A percentile compares a stretch with the other conserved stretches of the same genome.
phyloP scores from a whole-genome alignment of 2,888 invertebrate species.

The Andrena haemorrhoa region DNA sequence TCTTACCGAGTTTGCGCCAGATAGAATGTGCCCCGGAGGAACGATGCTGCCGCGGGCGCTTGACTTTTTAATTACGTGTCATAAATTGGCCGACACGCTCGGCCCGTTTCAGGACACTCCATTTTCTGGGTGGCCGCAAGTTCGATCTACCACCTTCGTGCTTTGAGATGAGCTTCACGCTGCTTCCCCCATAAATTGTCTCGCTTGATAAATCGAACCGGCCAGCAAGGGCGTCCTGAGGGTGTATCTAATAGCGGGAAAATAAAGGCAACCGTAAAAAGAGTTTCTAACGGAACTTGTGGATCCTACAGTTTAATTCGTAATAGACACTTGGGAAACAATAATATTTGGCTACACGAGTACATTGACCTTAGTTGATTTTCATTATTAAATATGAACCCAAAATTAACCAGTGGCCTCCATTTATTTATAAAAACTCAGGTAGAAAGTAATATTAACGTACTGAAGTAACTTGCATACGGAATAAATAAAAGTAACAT shows the following conservation, averaged over 20 bases:
- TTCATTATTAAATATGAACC: not conserved
- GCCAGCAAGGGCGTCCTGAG: constrained; percentile 45
- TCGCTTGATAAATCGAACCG: constrained; percentile 78
- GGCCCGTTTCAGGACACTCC: constrained; percentile 79
- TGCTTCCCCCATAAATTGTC: constrained; percentile 76
- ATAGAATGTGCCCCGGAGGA: constrained; percentile 71
- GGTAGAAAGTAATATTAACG: not conserved
- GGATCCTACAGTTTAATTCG: not conserved
- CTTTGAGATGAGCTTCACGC: constrained; percentile 70
- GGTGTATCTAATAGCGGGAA: constrained; percentile 58
- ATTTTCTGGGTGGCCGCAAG: constrained; percentile 82
- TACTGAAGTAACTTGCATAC: not conserved
- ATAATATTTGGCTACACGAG: not conserved
- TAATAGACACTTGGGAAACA: no score
- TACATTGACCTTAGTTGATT: not conserved
- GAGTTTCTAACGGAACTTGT: constrained; percentile 3
- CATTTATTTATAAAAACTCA: not conserved
- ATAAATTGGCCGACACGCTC: constrained; percentile 82
- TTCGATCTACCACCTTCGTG: constrained; percentile 78
- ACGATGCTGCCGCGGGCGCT: constrained; percentile 71
- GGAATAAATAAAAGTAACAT: not conserved
- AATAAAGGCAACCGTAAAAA: constrained; percentile 39
- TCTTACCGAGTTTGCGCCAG: constrained; percentile 74
- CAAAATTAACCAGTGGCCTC: not conserved
- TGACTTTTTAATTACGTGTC: constrained; percentile 83